Percentiles rank a stretch among this genome's conserved stretches.
Conservation (phyloP, 2,797 vertebrate species). For the Helicolenus hilgendorfi region DNA sequence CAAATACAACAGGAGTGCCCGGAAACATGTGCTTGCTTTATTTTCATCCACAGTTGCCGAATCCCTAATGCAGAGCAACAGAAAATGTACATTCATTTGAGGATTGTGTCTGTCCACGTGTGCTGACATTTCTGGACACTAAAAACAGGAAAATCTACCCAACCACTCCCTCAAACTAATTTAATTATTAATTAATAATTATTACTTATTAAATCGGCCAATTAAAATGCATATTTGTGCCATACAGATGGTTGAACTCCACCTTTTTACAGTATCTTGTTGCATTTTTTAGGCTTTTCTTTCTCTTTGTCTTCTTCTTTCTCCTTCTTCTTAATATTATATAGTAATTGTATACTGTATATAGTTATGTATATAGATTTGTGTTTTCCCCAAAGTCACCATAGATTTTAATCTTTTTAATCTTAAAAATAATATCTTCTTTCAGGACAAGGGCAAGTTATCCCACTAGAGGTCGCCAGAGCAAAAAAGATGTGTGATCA, state of each 20-base stretch:
- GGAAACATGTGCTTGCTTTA: constrained; percentile 15
- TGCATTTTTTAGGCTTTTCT: background rate
- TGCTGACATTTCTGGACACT: background rate
- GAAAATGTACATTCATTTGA: background rate
- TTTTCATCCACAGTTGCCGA: constrained; percentile 43
- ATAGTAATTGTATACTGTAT: background rate
- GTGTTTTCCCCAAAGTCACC: background rate
- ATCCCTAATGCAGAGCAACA: constrained; percentile 48
- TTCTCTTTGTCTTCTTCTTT: background rate
- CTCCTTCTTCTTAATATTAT: background rate
- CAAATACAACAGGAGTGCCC: constrained; percentile 30
- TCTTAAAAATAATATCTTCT: background rate
- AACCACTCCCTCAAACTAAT: background rate
- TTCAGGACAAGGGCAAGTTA: background rate
- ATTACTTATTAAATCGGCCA: background rate
- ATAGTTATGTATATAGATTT: background rate
- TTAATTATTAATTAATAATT: background rate
- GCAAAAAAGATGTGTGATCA: background rate
- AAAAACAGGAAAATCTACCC: background rate
- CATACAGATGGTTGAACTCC: background rate
- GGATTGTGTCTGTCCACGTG: accelerated
- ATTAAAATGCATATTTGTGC: background rate
- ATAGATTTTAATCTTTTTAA: background rate
- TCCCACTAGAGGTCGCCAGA: background rate
- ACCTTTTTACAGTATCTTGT: background rate